A percentile compares a stretch with the other conserved stretches of the same genome.
These are phyloP conservation scores for Penaeus indicus DNA, from an alignment of 1,140 invertebrate genomes.

Conservation along the genomic window DNA sequence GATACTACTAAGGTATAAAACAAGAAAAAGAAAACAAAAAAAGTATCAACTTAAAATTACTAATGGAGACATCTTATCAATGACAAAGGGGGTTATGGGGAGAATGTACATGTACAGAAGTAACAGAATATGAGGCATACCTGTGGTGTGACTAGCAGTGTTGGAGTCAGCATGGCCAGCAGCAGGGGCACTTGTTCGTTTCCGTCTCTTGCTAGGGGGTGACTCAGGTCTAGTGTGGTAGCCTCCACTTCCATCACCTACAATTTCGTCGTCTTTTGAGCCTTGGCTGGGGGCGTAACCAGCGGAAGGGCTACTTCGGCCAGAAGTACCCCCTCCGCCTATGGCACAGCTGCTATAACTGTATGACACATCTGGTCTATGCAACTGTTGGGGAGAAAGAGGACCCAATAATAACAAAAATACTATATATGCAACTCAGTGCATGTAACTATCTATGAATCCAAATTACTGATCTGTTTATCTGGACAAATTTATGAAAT, in stretches of 20 bases:
- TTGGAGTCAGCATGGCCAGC: constrained; percentile 56
- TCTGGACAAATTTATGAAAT: no score
- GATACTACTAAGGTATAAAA: no score
- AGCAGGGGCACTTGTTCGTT: constrained; percentile 59
- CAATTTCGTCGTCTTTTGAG: constrained; percentile 60
- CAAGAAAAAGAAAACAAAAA: no score
- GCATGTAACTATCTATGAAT: no score
- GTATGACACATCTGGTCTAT: constrained; percentile 59
- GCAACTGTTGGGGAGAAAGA: constrained; percentile 15
- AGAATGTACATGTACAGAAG: no score
- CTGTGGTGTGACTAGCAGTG: constrained; percentile 57
- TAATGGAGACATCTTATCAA: no score
- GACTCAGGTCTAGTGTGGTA: constrained; percentile 52
- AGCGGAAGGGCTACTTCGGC: constrained; percentile 61
- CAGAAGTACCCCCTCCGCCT: constrained; percentile 43
- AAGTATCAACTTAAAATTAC: no score
- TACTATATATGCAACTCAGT: neutral
- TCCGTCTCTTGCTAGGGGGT: constrained; percentile 58
- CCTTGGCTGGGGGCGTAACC: constrained; percentile 60
- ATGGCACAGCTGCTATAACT: constrained; percentile 52
- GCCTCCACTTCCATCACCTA: constrained; percentile 49
- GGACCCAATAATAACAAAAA: neutral
- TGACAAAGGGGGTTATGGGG: no score
- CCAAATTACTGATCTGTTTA: no score
- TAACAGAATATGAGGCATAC: neutral